Conservation (phyloP, 2,797 vertebrate genomes). For the Vireo griseus region DNA sequence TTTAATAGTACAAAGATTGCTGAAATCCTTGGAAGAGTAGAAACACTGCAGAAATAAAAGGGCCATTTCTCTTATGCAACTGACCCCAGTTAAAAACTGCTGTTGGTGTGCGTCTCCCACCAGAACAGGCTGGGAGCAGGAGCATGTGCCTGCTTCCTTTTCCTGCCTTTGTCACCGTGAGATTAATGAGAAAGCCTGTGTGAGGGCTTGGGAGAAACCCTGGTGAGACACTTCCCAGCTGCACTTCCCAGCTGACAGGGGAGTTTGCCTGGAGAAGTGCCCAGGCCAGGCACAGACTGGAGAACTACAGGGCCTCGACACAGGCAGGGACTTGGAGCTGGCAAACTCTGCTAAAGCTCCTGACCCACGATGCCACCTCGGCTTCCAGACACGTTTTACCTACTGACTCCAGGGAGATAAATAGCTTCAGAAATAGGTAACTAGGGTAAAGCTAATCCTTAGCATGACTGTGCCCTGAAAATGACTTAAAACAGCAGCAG, state of each 20-base stretch:
- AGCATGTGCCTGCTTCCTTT: constrained; percentile 13
- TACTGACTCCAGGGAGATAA: constrained; percentile 39
- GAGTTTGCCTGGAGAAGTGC: not conserved
- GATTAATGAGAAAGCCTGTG: not conserved
- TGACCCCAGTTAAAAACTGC: not conserved
- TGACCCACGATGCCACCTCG: rapidly evolving
- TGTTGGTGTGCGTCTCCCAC: constrained; percentile 6
- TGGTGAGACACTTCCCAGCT: not conserved
- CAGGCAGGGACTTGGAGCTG: not conserved
- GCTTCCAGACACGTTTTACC: not conserved
- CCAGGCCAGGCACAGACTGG: not conserved
- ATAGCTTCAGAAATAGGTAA: constrained; percentile 53
- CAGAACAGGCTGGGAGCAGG: not conserved
- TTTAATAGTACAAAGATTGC: not conserved
- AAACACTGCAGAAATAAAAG: not conserved
- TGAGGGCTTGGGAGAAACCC: not conserved
- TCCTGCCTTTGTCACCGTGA: constrained; percentile 44
- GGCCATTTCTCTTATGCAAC: not conserved
- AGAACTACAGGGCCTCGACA: not conserved
- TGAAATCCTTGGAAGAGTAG: not conserved
- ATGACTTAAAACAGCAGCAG: constrained; percentile 35
- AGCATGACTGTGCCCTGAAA: not conserved
- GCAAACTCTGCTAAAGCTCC: not conserved
- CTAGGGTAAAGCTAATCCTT: constrained; percentile 48
- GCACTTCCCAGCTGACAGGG: not conserved